Base-by-base conservation (phyloP, 2,797 vertebrate species). In the Hippopotamyrus pictus region DNA sequence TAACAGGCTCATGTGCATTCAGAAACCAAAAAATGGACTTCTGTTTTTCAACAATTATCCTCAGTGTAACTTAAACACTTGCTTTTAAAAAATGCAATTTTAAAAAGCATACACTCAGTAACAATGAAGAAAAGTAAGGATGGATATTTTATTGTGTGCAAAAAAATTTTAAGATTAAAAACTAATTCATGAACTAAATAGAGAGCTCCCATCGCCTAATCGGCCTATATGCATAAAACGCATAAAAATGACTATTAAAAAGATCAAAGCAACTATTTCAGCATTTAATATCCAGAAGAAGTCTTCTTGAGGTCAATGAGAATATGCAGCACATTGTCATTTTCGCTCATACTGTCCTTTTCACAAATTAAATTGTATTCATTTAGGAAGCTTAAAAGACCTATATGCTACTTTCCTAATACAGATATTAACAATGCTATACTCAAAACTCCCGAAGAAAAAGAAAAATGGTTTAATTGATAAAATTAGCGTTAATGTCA, bases 211-310 rank as follows among this genome's bases (percentile, higher is more conserved):
- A 7, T 76, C 5, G 2, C 69, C 69, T 76, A 76, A 76, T 76
- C 69, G 41, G 69, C 69, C 65, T 37, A 33, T 73, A 37, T 73
- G 65, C 14, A 37, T 76, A 41, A 76, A 76, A 41, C 14, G 14
- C 69, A 76, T 41, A 76, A 76, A 73, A 37, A 37, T 33, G 65
- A 37, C 65, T 73, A 73, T 73, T 73, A 73, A 37, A 76, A 76
- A 76, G 69, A 76, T 76, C 69, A 76, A 76, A 76, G 69, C 69
- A 76, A 76, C 69, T 41, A 76, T 76, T 76, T 76, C 69, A 76
- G 69, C 69, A 41, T 76, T 76, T 41, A 76, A 76, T 76, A 76
- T 76, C 69, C 33, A 41, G 69, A 76, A 76, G 17, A 73, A 41
- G 69, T 76, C 69, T 17, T 37, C 69, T 76, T 76, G 69, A 76